Evolutionary conservation across 2,888 invertebrate genomes (phyloP).

Genomic region (Auanema sp.): DNA sequence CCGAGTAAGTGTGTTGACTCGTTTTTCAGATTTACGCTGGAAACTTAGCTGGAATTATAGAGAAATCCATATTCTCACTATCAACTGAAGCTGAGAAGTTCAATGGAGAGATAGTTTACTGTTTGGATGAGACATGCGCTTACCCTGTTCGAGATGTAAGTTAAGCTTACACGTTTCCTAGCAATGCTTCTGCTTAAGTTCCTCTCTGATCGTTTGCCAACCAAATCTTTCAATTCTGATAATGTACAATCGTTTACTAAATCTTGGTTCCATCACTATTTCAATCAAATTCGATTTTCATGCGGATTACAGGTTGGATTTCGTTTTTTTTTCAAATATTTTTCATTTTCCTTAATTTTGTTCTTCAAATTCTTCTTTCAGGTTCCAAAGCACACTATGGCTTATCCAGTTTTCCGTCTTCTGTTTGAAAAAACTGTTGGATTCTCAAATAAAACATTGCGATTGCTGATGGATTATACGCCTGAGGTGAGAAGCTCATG

Average conservation of each 20-base stretch:
- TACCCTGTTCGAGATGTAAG: slow-evolving; percentile 45
- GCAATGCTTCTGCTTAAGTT: too few species aligned
- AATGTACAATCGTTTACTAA: slow-evolving; percentile 10
- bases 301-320: slow-evolving; percentile 12
- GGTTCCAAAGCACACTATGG: slow-evolving; percentile 26
- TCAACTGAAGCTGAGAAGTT: slow-evolving; percentile 23
- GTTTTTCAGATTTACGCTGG: slow-evolving; percentile 52
- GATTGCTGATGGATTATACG: slow-evolving; percentile 41
- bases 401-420: slow-evolving; percentile 45
- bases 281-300: slow-evolving; percentile 13
- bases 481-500: slow-evolving; percentile 25
- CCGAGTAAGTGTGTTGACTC: neutral
- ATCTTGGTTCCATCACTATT: slow-evolving; percentile 17
- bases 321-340: neutral
- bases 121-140: slow-evolving; percentile 52
- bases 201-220: slow-evolving; percentile 19
- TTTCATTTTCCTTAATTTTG: neutral
- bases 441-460: slow-evolving; percentile 53
- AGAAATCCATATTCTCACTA: slow-evolving; percentile 40
- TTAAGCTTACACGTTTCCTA: too few species aligned
- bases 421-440: slow-evolving; percentile 56
- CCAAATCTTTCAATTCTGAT: slow-evolving; percentile 2
- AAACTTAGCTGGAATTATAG: slow-evolving; percentile 47
- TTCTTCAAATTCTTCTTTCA: slow-evolving; percentile 12
- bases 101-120: slow-evolving; percentile 54